Conservation (phyloP, 2,797 vertebrate species). For the Betta splendens region DNA sequence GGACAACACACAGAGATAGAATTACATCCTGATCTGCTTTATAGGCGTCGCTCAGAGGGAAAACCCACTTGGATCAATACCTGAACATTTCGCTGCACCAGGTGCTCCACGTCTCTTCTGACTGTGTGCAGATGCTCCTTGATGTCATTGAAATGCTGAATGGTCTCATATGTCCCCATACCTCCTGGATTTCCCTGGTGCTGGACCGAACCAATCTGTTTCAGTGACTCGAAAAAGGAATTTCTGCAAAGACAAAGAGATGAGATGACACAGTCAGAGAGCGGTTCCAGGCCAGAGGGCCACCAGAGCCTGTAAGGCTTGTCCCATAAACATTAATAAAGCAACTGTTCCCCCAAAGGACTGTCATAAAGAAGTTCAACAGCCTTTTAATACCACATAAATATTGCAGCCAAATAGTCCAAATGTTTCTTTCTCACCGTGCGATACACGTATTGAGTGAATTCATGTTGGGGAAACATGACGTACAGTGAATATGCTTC, state of each 20-base stretch:
- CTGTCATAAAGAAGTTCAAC: conserved; percentile 10
- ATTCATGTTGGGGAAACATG: conserved; percentile 34
- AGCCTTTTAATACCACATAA: conserved; percentile 11
- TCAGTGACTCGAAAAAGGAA: conserved; percentile 85
- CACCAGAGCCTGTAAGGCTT: background rate
- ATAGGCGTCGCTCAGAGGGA: background rate
- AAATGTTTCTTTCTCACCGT: conserved; percentile 3
- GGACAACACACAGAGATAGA: conserved; percentile 19
- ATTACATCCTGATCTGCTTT: background rate
- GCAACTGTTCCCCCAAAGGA: conserved; percentile 2
- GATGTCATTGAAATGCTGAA: conserved; percentile 97
- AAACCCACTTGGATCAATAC: conserved; percentile 34
- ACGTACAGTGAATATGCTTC: conserved; percentile 42
- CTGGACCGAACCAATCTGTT: conserved; percentile 81
- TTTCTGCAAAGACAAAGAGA: conserved; percentile 75
- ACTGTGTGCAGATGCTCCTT: conserved; percentile 95
- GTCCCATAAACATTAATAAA: background rate
- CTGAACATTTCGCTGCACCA: conserved; percentile 83
- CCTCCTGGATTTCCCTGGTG: conserved; percentile 80
- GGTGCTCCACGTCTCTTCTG: conserved; percentile 88
- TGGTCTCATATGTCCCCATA: conserved; percentile 85
- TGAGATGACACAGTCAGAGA: background rate
- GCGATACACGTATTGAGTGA: background rate
- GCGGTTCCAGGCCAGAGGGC: background rate
- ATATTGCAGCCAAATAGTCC: background rate